Evolutionary conservation across 2,113 vertebrate genomes (phyloP).

Genomic region (Gadus macrocephalus): DNA sequence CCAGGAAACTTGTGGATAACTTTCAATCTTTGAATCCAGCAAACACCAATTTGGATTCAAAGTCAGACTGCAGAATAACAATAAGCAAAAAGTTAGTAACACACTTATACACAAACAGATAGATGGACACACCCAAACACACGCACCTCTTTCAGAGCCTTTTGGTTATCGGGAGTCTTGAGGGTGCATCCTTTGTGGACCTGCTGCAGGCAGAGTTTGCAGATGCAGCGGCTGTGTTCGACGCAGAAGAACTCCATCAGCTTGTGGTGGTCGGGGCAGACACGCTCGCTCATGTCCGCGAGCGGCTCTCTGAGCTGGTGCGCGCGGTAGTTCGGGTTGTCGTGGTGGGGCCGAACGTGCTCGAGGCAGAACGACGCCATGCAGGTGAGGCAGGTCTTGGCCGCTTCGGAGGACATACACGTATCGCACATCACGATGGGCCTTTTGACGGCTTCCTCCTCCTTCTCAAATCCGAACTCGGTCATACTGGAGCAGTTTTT

Average conservation of each 20-base stretch:
- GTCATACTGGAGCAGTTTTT: neutral
- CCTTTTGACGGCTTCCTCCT: neutral
- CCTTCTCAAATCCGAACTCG: neutral
- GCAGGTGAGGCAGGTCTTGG: slow-evolving; percentile 88
- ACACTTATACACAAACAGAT: too few species aligned
- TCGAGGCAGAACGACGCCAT: slow-evolving; percentile 86
- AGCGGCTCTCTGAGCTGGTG: slow-evolving; percentile 78
- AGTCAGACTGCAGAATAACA: slow-evolving; percentile 56
- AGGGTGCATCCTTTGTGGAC: slow-evolving; percentile 76
- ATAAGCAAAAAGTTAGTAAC: too few species aligned
- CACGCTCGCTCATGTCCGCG: slow-evolving; percentile 72
- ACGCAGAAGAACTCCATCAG: slow-evolving; percentile 85
- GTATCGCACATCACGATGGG: slow-evolving; percentile 71
- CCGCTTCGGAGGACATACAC: slow-evolving; percentile 69
- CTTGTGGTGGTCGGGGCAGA: slow-evolving; percentile 80
- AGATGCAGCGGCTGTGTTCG: slow-evolving; percentile 74
- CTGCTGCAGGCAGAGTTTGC: slow-evolving; percentile 80
- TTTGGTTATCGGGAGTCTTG: slow-evolving; percentile 64
- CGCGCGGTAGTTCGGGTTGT: slow-evolving; percentile 77
- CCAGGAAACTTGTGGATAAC: too few species aligned
- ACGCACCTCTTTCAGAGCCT: slow-evolving; percentile 73
- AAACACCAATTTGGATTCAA: slow-evolving; percentile 69
- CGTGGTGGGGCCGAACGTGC: slow-evolving; percentile 84
- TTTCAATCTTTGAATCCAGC: slow-evolving; percentile 69
- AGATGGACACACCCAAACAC: neutral